Percentiles rank a stretch among this genome's conserved stretches.
Conservation (phyloP, 1,140 invertebrate species). For the Uloborus diversus region DNA sequence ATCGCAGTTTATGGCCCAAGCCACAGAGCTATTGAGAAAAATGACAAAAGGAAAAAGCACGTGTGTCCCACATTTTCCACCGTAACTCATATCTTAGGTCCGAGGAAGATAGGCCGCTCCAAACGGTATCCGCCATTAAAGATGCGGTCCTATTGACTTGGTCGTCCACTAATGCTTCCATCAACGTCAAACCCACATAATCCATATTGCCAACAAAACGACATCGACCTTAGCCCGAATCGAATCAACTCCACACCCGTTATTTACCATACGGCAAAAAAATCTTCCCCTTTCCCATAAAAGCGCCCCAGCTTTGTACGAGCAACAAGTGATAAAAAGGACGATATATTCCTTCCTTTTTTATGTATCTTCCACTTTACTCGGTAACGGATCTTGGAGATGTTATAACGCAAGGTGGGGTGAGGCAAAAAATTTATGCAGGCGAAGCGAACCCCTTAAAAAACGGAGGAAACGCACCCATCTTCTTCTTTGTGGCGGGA, state of each 20-base stretch:
- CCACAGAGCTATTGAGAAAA: no score
- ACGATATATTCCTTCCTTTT: neutral
- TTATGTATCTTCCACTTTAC: neutral
- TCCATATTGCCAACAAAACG: no score
- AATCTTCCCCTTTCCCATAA: neutral
- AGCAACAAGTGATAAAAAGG: slow-evolving; percentile 44
- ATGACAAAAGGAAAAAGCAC: slow-evolving; percentile 9
- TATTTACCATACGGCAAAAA: slow-evolving; percentile 38
- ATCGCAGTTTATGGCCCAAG: no score
- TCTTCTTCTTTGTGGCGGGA: neutral
- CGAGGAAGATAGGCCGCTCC: no score
- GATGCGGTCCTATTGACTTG: neutral
- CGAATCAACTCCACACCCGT: no score
- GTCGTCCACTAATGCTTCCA: neutral
- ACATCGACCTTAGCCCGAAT: no score
- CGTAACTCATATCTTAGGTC: slow-evolving; percentile 27
- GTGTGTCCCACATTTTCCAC: slow-evolving; percentile 27
- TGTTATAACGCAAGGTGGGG: slow-evolving; percentile 25
- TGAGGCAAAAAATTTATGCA: slow-evolving; percentile 21
- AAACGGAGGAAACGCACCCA: slow-evolving; percentile 16
- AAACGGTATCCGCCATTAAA: slow-evolving; percentile 8
- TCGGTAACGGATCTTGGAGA: slow-evolving; percentile 40
- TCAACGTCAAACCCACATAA: slow-evolving; percentile 27
- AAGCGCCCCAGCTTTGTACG: neutral
- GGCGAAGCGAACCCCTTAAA: neutral